Conservation (phyloP, 1,140 invertebrate genomes). For the Ruditapes philippinarum region DNA sequence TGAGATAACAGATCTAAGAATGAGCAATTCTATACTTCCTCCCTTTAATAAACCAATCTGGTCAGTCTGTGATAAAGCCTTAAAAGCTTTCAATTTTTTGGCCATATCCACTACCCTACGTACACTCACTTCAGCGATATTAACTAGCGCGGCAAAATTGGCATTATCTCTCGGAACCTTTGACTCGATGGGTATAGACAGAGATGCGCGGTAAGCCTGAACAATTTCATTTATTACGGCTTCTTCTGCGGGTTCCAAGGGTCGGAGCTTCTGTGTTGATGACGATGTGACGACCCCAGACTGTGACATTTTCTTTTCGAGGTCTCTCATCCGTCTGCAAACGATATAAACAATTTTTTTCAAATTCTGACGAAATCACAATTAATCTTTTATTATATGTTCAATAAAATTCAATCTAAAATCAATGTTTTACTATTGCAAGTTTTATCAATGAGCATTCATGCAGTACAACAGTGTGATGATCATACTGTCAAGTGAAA, state of each 20-base stretch:
- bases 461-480: too few relatives aligned
- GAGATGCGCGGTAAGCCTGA: constrained; percentile 83
- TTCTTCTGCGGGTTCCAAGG: constrained; percentile 82
- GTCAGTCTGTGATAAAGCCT: constrained; percentile 85
- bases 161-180: constrained; percentile 81
- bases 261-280: constrained; percentile 75
- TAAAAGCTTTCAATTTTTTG: constrained; percentile 87
- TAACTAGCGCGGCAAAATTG: constrained; percentile 85
- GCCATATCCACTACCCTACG: constrained; percentile 87
- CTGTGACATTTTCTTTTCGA: constrained; percentile 80
- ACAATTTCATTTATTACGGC: constrained; percentile 84
- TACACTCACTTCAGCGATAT: constrained; percentile 86
- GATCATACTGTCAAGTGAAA: too few relatives aligned
- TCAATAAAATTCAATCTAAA: too few relatives aligned
- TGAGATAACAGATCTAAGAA: constrained; percentile 87
- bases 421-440: too few relatives aligned
- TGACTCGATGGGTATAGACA: constrained; percentile 84
- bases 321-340: constrained; percentile 82
- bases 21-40: constrained; percentile 88
- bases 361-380: too few relatives aligned
- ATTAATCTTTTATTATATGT: too few relatives aligned
- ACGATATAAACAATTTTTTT: too few relatives aligned
- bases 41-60: constrained; percentile 87
- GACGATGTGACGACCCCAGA: constrained; percentile 76
- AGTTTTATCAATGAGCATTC: too few relatives aligned